Evolutionary conservation across 2,888 invertebrate genomes (phyloP).

Genomic region (Byasa hedistus): DNA sequence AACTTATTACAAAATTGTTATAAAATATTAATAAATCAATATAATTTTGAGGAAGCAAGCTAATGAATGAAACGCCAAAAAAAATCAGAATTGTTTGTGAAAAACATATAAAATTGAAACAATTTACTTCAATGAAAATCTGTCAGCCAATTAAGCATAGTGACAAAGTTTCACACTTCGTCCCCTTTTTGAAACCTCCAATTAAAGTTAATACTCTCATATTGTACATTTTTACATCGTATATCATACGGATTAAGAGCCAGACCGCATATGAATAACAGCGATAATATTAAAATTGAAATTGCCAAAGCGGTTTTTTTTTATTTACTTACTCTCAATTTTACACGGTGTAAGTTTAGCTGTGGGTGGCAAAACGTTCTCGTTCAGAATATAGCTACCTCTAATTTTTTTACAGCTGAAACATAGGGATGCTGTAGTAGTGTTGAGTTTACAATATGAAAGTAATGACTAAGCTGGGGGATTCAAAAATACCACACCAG

Average conservation of each 20-base stretch:
- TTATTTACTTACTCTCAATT: neutral
- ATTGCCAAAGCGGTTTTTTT: neutral
- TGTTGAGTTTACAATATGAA: neutral
- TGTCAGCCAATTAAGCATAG: conserved; percentile 16
- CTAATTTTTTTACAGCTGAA: neutral
- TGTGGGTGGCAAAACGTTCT: too few relatives aligned
- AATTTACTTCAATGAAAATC: conserved; percentile 3
- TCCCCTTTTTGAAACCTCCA: conserved; percentile 1
- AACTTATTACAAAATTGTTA: too few relatives aligned
- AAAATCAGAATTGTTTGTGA: neutral
- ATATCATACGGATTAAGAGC: neutral
- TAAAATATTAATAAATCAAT: too few relatives aligned
- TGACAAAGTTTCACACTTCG: conserved; percentile 11
- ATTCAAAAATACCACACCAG: too few relatives aligned
- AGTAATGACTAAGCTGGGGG: too few relatives aligned
- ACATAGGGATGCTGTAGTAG: neutral
- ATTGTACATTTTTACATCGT: neutral
- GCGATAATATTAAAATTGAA: neutral
- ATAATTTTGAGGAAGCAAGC: neutral
- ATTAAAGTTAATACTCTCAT: conserved; percentile 9
- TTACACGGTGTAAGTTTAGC: too few relatives aligned
- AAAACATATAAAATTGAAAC: neutral
- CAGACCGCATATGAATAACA: neutral
- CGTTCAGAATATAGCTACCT: too few relatives aligned
- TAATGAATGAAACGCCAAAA: neutral